Percentiles rank a stretch among this genome's conserved stretches.
These are phyloP conservation scores for Takifugu ocellatus DNA, from an alignment of 2,797 vertebrate species.

Conservation along the genomic window DNA sequence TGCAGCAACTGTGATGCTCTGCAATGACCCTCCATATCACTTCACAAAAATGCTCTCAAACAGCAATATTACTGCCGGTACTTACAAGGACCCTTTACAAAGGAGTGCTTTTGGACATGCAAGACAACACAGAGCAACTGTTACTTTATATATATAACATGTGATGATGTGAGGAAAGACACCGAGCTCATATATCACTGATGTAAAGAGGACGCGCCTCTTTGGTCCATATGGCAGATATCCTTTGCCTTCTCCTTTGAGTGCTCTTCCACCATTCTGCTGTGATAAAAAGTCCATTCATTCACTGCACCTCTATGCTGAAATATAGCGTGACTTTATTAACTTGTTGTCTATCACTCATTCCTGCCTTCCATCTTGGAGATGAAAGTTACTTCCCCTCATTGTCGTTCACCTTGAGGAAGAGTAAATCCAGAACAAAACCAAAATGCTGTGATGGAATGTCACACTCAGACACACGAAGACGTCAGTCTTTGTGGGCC, in stretches of 20 bases:
- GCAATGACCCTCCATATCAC: neutral
- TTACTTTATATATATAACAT: slow-evolving; percentile 23
- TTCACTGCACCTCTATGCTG: no score
- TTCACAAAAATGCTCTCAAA: neutral
- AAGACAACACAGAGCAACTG: slow-evolving; percentile 8
- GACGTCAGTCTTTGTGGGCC: slow-evolving; percentile 1
- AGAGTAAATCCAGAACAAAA: no score
- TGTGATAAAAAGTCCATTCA: no score
- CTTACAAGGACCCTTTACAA: slow-evolving; percentile 9
- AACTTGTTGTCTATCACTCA: neutral
- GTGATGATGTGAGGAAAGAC: neutral
- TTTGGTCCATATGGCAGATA: neutral
- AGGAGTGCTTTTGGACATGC: no score
- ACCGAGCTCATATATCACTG: neutral
- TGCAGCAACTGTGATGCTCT: neutral
- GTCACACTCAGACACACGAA: no score
- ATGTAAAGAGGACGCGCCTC: neutral
- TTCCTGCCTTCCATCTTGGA: neutral
- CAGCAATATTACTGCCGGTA: slow-evolving; percentile 3
- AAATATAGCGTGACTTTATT: no score
- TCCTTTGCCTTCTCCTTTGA: no score
- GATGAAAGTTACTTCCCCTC: neutral
- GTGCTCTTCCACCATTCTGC: no score
- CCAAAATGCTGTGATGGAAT: no score
- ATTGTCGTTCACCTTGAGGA: no score